These are phyloP conservation scores for Apis mellifera DNA, from an alignment of 1,140 invertebrate species.

Conservation along the genomic window Amel_HAv3.1 CM009938.2:7728501-7729000, in stretches of 20 bases:
- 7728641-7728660: background rate
- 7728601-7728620: background rate
- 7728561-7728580: constrained; percentile 72
- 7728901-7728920: constrained; percentile 64
- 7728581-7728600: constrained; percentile 74
- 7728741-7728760: constrained; percentile 67
- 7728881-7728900: constrained; percentile 61
- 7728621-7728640: background rate
- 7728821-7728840: constrained; percentile 52
- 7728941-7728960: no score
- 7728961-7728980: background rate
- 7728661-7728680: constrained; percentile 66
- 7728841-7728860: constrained; percentile 72
- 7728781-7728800: constrained; percentile 55
- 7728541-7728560: constrained; percentile 62
- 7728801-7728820: constrained; percentile 64
- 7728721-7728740: constrained; percentile 73
- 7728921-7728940: constrained; percentile 49
- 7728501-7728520: constrained; percentile 76
- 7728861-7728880: constrained; percentile 75
- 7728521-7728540: constrained; percentile 77
- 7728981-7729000: background rate
- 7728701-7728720: constrained; percentile 65
- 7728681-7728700: constrained; percentile 67
- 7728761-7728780: constrained; percentile 73